phyloP scores from a whole-genome alignment of 2,797 vertebrate genomes.

The Taeniopygia guttata region DNA sequence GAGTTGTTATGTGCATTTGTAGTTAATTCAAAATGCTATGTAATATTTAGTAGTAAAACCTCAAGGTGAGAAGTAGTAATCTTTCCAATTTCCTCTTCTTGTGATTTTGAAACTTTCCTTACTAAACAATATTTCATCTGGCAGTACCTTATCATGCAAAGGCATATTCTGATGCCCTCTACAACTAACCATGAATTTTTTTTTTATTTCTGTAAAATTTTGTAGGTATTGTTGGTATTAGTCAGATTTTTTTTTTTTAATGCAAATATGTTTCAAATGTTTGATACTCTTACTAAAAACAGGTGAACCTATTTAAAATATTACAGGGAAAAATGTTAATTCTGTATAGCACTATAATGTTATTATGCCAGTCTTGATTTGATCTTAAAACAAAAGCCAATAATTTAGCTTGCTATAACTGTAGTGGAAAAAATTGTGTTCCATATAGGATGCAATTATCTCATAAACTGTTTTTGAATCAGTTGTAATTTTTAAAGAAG shows the following conservation, averaged over 20 bases:
- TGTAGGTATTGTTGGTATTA: neutral
- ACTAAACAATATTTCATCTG: neutral
- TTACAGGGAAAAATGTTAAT: neutral
- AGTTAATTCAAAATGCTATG: neutral
- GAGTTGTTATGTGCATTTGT: neutral
- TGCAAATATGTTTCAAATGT: neutral
- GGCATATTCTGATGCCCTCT: neutral
- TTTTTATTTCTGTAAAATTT: neutral
- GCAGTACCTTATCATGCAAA: neutral
- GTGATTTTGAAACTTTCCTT: neutral
- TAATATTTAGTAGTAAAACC: neutral
- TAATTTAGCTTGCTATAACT: neutral
- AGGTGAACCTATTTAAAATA: neutral
- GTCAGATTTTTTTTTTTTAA: neutral
- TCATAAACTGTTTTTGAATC: neutral
- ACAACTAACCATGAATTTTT: neutral
- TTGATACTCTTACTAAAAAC: neutral
- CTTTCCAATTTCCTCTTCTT: neutral
- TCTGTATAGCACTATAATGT: rapidly evolving
- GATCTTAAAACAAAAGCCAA: neutral
- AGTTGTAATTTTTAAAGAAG: neutral
- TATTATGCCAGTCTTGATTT: neutral
- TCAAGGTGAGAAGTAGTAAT: neutral
- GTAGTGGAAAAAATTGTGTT: neutral
- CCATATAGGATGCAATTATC: neutral